A percentile compares a stretch with the other conserved stretches of the same genome.
Evolutionary conservation across 2,888 invertebrate species (phyloP).

Genomic region (Schizotus pectinicornis): DNA sequence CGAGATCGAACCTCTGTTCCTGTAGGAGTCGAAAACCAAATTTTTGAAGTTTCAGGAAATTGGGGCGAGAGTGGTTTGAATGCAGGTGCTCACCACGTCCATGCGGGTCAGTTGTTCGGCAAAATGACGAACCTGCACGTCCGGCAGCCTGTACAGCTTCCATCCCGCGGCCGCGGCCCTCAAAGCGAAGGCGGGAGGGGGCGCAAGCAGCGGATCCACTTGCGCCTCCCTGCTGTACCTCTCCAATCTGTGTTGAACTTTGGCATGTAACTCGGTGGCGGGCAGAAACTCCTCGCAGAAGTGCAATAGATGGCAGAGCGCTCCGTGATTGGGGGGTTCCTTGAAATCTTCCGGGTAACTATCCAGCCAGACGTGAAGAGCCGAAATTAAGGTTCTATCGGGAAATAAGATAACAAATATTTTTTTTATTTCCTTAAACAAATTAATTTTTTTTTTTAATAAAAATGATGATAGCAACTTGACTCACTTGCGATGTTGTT

Average conservation of each 20-base stretch:
- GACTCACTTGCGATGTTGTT: constrained; percentile 74
- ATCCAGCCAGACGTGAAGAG: constrained; percentile 96
- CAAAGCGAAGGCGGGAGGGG: constrained; percentile 58
- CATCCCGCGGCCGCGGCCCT: constrained; percentile 54
- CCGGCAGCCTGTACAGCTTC: constrained; percentile 76
- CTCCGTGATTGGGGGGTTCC: constrained; percentile 78
- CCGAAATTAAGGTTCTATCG: constrained; percentile 82
- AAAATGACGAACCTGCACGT: constrained; percentile 88
- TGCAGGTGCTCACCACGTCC: constrained; percentile 83
- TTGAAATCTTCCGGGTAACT: constrained; percentile 95
- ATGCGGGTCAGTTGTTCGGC: constrained; percentile 97
- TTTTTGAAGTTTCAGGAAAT: too few relatives aligned
- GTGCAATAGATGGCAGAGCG: constrained; percentile 81
- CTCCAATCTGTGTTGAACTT: constrained; percentile 79
- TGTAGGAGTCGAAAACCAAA: too few relatives aligned
- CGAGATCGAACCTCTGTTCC: too few relatives aligned
- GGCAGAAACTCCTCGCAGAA: constrained; percentile 85
- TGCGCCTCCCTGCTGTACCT: constrained; percentile 66
- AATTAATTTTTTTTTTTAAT: constrained; percentile 6
- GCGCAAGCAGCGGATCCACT: constrained; percentile 58
- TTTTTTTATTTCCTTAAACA: too few relatives aligned
- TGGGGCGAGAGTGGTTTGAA: too few relatives aligned
- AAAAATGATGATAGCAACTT: neutral
- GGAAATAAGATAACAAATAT: constrained; percentile 6
- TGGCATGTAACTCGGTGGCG: constrained; percentile 83